Evolutionary conservation across 2,797 vertebrate genomes (phyloP).

Genomic region (Pterois miles): DNA sequence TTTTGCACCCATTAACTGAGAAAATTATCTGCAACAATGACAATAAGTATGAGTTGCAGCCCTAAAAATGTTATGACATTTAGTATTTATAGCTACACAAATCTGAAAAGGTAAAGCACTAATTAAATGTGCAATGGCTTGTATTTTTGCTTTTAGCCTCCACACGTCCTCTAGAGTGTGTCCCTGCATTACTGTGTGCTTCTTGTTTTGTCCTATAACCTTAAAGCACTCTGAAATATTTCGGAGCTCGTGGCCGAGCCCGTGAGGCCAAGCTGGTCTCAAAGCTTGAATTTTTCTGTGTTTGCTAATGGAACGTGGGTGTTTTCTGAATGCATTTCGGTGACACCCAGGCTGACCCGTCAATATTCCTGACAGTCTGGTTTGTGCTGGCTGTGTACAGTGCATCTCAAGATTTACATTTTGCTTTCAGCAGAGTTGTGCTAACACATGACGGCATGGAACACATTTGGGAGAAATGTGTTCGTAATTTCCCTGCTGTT

Average conservation of each 20-base stretch:
- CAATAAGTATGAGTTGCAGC: neutral
- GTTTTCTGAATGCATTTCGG: constrained; percentile 43
- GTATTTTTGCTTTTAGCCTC: constrained; percentile 12
- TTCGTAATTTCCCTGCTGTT: constrained; percentile 62
- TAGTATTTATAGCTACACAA: neutral
- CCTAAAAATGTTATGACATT: neutral
- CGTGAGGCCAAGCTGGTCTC: constrained; percentile 1
- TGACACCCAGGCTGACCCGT: constrained; percentile 54
- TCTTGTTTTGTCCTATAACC: constrained; percentile 2
- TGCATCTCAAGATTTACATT: constrained; percentile 63
- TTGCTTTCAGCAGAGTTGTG: constrained; percentile 55
- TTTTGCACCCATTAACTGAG: neutral
- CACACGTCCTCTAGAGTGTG: neutral
- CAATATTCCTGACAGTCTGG: constrained; percentile 54
- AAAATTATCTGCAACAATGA: neutral
- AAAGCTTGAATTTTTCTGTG: constrained; percentile 42
- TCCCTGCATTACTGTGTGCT: neutral
- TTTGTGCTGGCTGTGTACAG: constrained; percentile 53
- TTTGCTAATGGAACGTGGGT: constrained; percentile 62
- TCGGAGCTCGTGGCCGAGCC: constrained; percentile 1
- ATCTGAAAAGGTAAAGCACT: neutral
- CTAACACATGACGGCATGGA: constrained; percentile 76
- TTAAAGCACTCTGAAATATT: constrained; percentile 1
- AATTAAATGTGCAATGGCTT: neutral
- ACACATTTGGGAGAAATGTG: constrained; percentile 74